Percentiles rank a stretch among this genome's conserved stretches.
These are phyloP conservation scores for Eupithecia subfuscata DNA, from an alignment of 2,888 invertebrate species.

Conservation along the genomic window DNA sequence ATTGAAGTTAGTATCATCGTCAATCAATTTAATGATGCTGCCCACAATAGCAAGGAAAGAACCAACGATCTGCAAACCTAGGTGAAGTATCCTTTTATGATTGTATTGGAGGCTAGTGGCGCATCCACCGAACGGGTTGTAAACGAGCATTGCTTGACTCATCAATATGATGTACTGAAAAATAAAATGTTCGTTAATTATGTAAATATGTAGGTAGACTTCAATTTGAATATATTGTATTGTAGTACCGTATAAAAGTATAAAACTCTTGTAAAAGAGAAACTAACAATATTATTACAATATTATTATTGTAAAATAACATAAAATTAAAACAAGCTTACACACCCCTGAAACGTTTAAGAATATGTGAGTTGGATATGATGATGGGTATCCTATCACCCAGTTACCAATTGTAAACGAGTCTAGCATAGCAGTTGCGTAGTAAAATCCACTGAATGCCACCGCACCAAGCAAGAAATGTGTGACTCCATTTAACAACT, in stretches of 20 bases:
- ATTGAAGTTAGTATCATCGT: background rate
- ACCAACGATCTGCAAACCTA: conserved; percentile 14
- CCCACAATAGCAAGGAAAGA: conserved; percentile 18
- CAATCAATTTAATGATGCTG: conserved; percentile 14
- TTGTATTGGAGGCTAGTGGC: background rate
- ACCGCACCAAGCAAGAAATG: conserved; percentile 7
- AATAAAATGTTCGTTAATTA: background rate
- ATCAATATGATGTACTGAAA: conserved; percentile 22
- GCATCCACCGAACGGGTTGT: conserved; percentile 20
- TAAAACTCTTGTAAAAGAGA: too few species aligned
- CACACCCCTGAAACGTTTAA: conserved; percentile 2
- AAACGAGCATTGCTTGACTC: conserved; percentile 18
- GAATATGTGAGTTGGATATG: conserved; percentile 5
- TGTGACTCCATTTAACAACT: background rate
- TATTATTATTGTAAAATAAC: too few species aligned
- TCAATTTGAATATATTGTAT: background rate
- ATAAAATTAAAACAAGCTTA: background rate
- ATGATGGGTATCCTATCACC: background rate
- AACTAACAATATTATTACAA: too few species aligned
- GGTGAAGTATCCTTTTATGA: conserved; percentile 13
- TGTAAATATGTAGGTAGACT: background rate
- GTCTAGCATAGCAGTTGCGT: background rate
- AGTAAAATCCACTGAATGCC: conserved; percentile 10
- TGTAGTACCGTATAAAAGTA: too few species aligned
- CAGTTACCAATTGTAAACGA: background rate